Evolutionary conservation across 2,888 invertebrate species (phyloP), one percentile per base, ranked within the genome.

Genomic region (Andrena praecox): DNA sequence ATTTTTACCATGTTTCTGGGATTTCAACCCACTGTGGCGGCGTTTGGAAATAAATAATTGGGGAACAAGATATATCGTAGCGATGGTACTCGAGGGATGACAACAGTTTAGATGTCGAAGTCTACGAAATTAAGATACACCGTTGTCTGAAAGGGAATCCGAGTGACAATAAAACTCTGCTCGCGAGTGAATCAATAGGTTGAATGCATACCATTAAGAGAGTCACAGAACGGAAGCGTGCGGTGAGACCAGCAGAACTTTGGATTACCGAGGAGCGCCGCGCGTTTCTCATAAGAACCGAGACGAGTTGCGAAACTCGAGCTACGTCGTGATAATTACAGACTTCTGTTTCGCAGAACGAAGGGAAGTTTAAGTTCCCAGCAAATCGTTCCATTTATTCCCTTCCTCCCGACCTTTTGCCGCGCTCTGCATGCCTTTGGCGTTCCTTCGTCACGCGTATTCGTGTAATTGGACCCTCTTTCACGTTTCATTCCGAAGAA

Each of bases 321-420:
- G 80, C 77, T 82, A 74, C 78, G 76, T 80, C 67, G 75, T 74
- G 84, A 82, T 87, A 87, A 87, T 87, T 87, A 86, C 82, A 87
- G 76, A 85, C 80, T 78, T 74, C 78, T 84, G 80, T 85, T 87
- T 79, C 82, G 71, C 35, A 66, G 71, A 83, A 85, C 83, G 76
- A 80, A 76, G 75, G 33, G 69, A 67, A 75, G 71, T 84, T 87
- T 80, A 80, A 86, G 82, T 87, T 84, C 77, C 74, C 64, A 77
- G 69, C 71, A 70, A 59, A 84, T 88, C 76, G 82, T 66, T 54
- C 63, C 68, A 66, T 78, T 73, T 83, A 73, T 81, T 67, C 76
- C 56, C 56, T 72, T 81, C 63, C 76, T 27, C 54, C 50, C 62
- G 59, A 35, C 66, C 73, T 70, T 59, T 56, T 60, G 33, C 59